A percentile compares a stretch with the other conserved stretches of the same genome.
Evolutionary conservation across 1,140 invertebrate genomes (phyloP).

Genomic region (Saccostrea echinata): DNA sequence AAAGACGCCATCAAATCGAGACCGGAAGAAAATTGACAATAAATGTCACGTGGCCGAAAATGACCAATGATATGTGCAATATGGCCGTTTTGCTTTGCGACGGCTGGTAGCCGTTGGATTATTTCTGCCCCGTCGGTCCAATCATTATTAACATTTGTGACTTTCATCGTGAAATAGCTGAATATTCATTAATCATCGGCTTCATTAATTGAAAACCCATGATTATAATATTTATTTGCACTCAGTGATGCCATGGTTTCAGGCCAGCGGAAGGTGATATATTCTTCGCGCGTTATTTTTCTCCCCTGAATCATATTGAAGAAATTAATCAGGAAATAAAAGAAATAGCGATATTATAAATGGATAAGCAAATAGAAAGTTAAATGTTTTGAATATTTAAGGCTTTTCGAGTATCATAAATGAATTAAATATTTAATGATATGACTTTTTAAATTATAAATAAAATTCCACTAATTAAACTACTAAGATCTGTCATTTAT

Average conservation of each 20-base stretch:
- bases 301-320: not conserved
- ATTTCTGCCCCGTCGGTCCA: slow-evolving; percentile 27
- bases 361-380: too few species aligned
- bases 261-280: not conserved
- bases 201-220: slow-evolving; percentile 25
- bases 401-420: too few species aligned
- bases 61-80: slow-evolving; percentile 1
- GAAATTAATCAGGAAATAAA: not conserved
- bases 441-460: too few species aligned
- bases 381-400: too few species aligned
- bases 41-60: slow-evolving; percentile 29
- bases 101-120: not conserved
- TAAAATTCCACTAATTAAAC: too few species aligned
- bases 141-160: slow-evolving; percentile 12
- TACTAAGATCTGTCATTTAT: too few species aligned
- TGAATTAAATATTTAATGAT: too few species aligned
- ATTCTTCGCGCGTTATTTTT: not conserved
- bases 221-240: slow-evolving; percentile 2
- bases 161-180: not conserved
- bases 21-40: not conserved
- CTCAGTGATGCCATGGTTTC: not conserved
- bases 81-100: not conserved
- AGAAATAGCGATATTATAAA: too few species aligned
- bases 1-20: not conserved
- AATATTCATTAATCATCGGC: slow-evolving; percentile 19